These are phyloP conservation scores for Propithecus perrieri DNA, from an alignment of 2,797 vertebrate species.

Conservation along the genomic window DNA sequence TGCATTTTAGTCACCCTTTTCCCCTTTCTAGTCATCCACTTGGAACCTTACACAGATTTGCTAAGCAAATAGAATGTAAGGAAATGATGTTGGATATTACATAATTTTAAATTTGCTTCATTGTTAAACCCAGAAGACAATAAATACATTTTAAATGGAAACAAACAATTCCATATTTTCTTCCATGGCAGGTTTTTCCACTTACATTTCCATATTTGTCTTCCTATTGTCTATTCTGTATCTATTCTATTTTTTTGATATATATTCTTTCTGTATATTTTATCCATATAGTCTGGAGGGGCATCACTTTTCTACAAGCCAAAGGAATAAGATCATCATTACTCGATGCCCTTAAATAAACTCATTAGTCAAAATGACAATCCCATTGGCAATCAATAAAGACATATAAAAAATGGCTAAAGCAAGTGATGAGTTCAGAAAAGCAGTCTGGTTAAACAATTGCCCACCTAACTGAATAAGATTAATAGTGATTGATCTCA, in stretches of 20 bases:
- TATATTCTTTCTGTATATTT: neutral
- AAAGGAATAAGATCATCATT: constrained; percentile 52
- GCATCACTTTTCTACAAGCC: neutral
- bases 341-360: constrained; percentile 55
- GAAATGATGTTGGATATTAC: neutral
- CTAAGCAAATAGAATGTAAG: neutral
- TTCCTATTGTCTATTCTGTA: neutral
- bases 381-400: constrained; percentile 76
- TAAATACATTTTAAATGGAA: neutral
- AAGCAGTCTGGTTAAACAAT: constrained; percentile 69
- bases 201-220: neutral
- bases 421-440: constrained; percentile 56
- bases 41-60: neutral
- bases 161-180: neutral
- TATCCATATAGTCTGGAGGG: neutral
- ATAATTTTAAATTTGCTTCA: neutral
- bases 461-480: constrained; percentile 65
- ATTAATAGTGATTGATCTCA: constrained; percentile 74
- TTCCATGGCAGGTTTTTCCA: neutral
- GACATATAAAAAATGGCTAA: constrained; percentile 70
- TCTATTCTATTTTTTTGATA: neutral
- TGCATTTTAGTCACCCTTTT: neutral
- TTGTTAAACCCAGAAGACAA: neutral
- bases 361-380: constrained; percentile 73
- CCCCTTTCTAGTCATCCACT: neutral